Percentiles rank a stretch among this genome's conserved stretches.
Conservation (phyloP, 2,888 invertebrate species). For the Carpatolechia fugitivella region DNA sequence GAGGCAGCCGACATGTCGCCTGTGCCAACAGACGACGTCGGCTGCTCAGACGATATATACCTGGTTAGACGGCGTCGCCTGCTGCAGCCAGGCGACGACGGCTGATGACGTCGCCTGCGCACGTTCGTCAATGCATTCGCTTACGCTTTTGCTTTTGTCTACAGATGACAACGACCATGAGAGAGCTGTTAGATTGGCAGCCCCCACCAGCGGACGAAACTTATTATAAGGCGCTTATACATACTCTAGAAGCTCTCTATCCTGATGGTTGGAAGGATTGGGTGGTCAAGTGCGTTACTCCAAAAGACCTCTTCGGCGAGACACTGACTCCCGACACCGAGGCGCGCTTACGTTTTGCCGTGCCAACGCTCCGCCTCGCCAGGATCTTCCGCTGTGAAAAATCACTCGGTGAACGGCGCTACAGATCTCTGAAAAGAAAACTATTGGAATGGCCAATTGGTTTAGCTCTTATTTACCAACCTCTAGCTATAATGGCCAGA, state of each 20-base stretch:
- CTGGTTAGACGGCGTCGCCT: not conserved
- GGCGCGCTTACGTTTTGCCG: not conserved
- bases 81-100: not conserved
- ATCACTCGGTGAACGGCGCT: not conserved
- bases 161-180: constrained; percentile 7
- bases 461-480: too few species aligned
- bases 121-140: not conserved
- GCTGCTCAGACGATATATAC: not conserved
- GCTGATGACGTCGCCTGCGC: constrained; percentile 4
- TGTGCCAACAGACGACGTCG: not conserved
- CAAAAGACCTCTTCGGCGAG: not conserved
- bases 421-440: not conserved
- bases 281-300: not conserved
- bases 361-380: not conserved
- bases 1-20: not conserved
- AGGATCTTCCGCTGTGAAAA: not conserved
- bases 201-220: constrained; percentile 5
- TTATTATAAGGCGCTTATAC: constrained; percentile 1
- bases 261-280: constrained; percentile 6
- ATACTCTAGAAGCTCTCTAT: not conserved
- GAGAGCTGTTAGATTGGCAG: constrained; percentile 1
- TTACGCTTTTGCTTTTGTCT: not conserved
- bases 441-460: not conserved
- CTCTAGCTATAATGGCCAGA: not conserved
- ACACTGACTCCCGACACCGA: not conserved